Evolutionary conservation across 1,140 invertebrate genomes (phyloP), one percentile per base, ranked within the genome.

Genomic region (Aphelinus certus): DNA sequence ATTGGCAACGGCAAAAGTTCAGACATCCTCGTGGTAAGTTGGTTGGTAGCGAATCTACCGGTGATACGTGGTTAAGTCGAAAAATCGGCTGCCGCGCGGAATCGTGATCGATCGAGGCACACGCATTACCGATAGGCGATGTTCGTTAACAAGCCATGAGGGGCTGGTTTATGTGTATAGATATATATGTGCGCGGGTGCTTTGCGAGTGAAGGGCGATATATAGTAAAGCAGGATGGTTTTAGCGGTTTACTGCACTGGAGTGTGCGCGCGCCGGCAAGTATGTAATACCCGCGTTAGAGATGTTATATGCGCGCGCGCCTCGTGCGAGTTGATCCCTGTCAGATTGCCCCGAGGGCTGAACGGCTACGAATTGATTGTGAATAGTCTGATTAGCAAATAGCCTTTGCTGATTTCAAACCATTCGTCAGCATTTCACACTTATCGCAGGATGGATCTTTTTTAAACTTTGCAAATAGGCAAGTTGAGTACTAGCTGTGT

Each of bases 51-150:
- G 26, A 26, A 26, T 26, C 26, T 26, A 26, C 26, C 26, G 26
- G 26, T 26, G 26, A 26, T 26, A 26, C 26, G 26, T 26, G 26
- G 26, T 26, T 26, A 26, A 26, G 26, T 26, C 26, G 26, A 26
- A 26, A 26, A 26, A 26, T 26, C 26, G 26, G 26, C 26, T 26
- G 55, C 55, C 57, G 7, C 48, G 3, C 4, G 3, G 65, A 74
- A 74, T 74, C 51, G 57, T 68, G 63, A 74, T 74, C 62, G 56
- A 74, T 74, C 58, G 65, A 68, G 65, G n/a, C 48, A 9, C 26
- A 26, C 3, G 48, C 63, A 10, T 56, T 73, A 73, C 60, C 58
- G 66, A 73, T 66, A 26, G n/a, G 10, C 42, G 55, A n/a, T 26
- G 66, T 73, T 73, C 47, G 9, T 72, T 57, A 56, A 10, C 7